Conservation (phyloP, 1,140 invertebrate species). For the Aphaenogaster ashmeadi region DNA sequence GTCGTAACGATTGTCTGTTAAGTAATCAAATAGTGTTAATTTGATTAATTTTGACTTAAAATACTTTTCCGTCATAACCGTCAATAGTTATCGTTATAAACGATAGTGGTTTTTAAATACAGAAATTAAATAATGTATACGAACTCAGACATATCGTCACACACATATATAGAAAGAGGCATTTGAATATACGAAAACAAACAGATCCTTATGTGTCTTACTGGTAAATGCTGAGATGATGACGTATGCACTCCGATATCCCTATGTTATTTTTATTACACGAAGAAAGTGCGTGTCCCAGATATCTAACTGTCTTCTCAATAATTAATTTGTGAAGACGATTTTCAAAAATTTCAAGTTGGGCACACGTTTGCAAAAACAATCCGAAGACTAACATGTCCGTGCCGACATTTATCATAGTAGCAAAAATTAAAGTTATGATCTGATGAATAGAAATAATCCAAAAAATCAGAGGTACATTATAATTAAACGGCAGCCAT, state of each 20-base stretch:
- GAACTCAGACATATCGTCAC: too few relatives aligned
- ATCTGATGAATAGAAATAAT: conserved; percentile 47
- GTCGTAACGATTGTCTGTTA: neutral
- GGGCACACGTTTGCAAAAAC: conserved; percentile 60
- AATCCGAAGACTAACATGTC: conserved; percentile 63
- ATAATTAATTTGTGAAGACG: conserved; percentile 47
- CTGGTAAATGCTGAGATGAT: conserved; percentile 22
- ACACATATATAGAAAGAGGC: neutral
- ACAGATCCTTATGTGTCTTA: conserved; percentile 35
- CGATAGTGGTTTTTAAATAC: neutral
- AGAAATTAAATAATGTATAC: neutral
- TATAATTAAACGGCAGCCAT: conserved; percentile 62
- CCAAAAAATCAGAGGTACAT: neutral
- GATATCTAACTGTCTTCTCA: neutral
- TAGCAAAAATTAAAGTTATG: conserved; percentile 19
- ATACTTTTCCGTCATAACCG: neutral
- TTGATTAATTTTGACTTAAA: neutral
- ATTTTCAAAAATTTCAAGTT: conserved; percentile 64
- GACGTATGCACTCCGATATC: neutral
- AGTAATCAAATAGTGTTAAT: neutral
- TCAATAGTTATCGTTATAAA: neutral
- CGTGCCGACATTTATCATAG: conserved; percentile 36
- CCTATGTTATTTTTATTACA: neutral
- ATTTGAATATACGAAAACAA: conserved; percentile 1
- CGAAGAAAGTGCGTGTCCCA: neutral